Base-by-base conservation (phyloP, 2,797 vertebrate genomes). In the Danio kyathit region DNA sequence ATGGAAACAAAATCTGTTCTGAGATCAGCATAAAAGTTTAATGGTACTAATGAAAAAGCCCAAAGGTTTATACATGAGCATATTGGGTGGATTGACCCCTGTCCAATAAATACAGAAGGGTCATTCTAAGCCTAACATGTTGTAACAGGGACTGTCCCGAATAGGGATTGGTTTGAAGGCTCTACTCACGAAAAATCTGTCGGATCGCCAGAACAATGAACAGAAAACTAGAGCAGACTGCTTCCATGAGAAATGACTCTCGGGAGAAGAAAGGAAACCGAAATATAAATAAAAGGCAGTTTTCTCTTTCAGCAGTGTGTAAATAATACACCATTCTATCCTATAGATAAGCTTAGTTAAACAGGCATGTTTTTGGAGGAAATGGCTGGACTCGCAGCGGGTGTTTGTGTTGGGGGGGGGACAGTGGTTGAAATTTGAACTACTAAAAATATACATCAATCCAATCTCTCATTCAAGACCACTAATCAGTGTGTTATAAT, bases 271-370 rank as follows among this genome's bases (percentile, higher is more conserved):
- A 14, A 82, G 89, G 87, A 92, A 93, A 92, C 88, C 66, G 86
- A 91, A 90, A 93, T 93, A 91, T 89, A 93, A 93, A 94, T 91
- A 92, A 78, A 67, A 49, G 38, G 56, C 59, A 88, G 86, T 85
- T 89, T 87, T 93, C 92, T 92, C 91, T 93, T 91, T 89, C n/a
- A 21, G 5, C 40, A 75, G 88, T 86, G 84, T 74, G 88, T 88
- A 91, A 94, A 94, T 92, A 92, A 81, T 81, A 74, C 87, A 82
- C 83, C 84, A 83, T 85, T 83, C 90, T 90, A 89, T 83, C 87
- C 90, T 19, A 21, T 67, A 77, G 84, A 85, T 79, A 82, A 79
- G 69, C 80, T 77, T 16, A 64, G 43, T 57, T 59, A 71, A 78
- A 80, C 73, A 74, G 61, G 60, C 38, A 60, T 77, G 52, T 69